Conservation (phyloP, 2,113 vertebrate species). For the Crotalus viridis region DNA sequence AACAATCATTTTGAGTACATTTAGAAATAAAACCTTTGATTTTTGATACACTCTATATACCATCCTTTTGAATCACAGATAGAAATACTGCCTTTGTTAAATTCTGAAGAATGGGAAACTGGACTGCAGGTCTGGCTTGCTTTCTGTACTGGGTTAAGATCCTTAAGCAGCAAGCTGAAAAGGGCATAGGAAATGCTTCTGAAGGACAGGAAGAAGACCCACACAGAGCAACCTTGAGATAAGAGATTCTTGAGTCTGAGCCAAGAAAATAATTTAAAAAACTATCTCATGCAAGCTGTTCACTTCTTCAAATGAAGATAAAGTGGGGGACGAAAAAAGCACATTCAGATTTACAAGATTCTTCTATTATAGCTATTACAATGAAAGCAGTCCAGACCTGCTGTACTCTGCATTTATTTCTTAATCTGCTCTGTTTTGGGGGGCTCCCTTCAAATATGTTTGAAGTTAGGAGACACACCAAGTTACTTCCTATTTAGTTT, state of each 20-base stretch:
- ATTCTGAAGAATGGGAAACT: neutral
- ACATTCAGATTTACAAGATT: neutral
- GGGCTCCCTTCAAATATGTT: neutral
- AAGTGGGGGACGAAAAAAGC: neutral
- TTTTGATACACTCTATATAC: conserved; percentile 42
- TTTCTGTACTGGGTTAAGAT: too few species aligned
- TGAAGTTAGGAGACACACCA: neutral
- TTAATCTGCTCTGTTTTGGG: neutral
- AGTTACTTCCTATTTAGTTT: neutral
- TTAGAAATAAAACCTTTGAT: conserved; percentile 50
- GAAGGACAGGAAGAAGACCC: neutral
- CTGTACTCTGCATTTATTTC: neutral
- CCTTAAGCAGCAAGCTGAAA: neutral
- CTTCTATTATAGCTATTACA: neutral
- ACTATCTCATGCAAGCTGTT: neutral
- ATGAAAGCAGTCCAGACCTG: too few species aligned
- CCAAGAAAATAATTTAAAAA: neutral
- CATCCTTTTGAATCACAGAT: conserved; percentile 25
- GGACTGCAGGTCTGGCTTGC: neutral
- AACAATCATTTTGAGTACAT: conserved; percentile 47
- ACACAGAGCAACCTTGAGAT: neutral
- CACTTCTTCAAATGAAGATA: neutral
- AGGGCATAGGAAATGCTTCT: neutral
- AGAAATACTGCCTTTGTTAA: neutral
- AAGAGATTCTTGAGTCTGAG: neutral